Percentiles rank a stretch among this genome's conserved stretches.
phyloP scores from a whole-genome alignment of 1,140 invertebrate genomes.

The Globodera ellingtonae region DNA sequence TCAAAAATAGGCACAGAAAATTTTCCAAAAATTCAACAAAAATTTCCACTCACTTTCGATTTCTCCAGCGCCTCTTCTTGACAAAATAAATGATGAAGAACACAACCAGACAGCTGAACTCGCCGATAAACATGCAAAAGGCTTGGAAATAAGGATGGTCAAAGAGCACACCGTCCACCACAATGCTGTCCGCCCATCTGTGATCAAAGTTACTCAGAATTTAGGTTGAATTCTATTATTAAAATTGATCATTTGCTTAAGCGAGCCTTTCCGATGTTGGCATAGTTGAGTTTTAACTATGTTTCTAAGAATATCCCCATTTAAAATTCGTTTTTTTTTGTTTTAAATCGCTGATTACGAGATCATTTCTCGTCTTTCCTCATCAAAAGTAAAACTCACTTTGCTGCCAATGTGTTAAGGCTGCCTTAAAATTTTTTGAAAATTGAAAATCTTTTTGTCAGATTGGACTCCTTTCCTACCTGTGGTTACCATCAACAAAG shows the following conservation, averaged over 20 bases:
- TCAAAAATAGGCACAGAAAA: neutral
- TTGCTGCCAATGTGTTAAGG: constrained; percentile 63
- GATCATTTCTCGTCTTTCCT: neutral
- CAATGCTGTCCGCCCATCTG: constrained; percentile 62
- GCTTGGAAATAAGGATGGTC: constrained; percentile 63
- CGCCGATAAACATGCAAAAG: constrained; percentile 63
- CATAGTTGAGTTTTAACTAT: neutral
- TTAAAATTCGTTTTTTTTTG: neutral
- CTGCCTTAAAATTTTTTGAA: constrained; percentile 7
- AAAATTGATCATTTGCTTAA: neutral
- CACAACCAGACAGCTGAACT: constrained; percentile 60
- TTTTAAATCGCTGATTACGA: neutral
- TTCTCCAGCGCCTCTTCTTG: constrained; percentile 32
- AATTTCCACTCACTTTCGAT: constrained; percentile 12
- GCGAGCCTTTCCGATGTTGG: neutral
- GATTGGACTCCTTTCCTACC: neutral
- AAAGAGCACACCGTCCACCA: constrained; percentile 55
- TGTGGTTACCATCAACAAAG: constrained; percentile 51
- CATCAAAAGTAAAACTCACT: constrained; percentile 35
- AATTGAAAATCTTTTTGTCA: neutral
- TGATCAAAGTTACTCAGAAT: constrained; percentile 21
- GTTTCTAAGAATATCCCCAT: neutral
- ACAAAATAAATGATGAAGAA: constrained; percentile 55
- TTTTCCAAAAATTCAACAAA: neutral
- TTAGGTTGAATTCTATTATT: neutral